phyloP scores from a whole-genome alignment of 2,113 vertebrate species.

The Pituophis catenifer region DNA sequence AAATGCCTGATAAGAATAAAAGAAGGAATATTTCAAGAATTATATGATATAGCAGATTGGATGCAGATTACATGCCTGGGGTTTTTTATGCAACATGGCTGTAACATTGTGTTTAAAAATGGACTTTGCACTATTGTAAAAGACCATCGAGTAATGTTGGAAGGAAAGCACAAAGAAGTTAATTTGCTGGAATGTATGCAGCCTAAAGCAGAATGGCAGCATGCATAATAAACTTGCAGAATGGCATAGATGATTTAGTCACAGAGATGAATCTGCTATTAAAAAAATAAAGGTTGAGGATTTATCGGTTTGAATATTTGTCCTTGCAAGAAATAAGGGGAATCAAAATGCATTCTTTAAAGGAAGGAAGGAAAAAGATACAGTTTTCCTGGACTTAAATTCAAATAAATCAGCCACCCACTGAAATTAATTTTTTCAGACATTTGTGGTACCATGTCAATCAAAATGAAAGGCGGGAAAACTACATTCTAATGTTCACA shows the following conservation, averaged over 20 bases:
- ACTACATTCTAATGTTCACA: not conserved
- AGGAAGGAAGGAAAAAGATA: not conserved
- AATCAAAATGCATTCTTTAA: not conserved
- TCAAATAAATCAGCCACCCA: not conserved
- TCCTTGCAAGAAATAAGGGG: not conserved
- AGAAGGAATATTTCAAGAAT: not conserved
- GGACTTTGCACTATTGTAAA: not conserved
- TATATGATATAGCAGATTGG: not conserved
- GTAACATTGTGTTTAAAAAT: not conserved
- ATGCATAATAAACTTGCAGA: not conserved
- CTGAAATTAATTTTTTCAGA: not conserved
- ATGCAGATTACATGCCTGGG: not conserved
- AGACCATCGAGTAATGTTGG: not conserved
- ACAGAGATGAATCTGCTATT: not conserved
- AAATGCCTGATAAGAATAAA: not conserved
- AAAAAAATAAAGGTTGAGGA: not conserved
- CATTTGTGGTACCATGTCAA: not conserved
- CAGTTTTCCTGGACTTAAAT: not conserved
- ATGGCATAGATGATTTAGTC: not conserved
- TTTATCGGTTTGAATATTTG: not conserved
- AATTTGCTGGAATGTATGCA: not conserved
- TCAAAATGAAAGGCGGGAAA: not conserved
- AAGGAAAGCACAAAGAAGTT: not conserved
- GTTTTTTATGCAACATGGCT: not conserved
- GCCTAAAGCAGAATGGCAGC: not conserved